Evolutionary conservation across 2,888 invertebrate species (phyloP).

Genomic region (Euphydryas editha): DNA sequence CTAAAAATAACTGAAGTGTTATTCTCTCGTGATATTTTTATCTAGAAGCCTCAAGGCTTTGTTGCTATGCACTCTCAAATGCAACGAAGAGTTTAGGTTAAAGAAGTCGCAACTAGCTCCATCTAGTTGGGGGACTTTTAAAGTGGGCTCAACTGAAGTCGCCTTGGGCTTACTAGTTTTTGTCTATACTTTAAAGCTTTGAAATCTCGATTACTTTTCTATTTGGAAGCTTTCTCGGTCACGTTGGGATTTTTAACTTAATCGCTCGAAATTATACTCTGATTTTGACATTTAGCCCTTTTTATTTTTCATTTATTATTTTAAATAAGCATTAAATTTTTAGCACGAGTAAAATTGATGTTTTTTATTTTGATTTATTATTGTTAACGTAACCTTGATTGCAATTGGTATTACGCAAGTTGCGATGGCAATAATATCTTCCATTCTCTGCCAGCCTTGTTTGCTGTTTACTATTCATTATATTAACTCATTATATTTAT

Average conservation of each 20-base stretch:
- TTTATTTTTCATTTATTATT: neutral
- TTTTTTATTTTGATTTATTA: conserved; percentile 18
- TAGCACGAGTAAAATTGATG: neutral
- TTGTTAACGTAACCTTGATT: conserved; percentile 37
- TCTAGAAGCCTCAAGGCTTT: conserved; percentile 27
- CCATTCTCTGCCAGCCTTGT: conserved; percentile 32
- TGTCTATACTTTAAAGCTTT: conserved; percentile 26
- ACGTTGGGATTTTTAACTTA: conserved; percentile 10
- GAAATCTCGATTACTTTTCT: conserved; percentile 23
- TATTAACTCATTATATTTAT: conserved; percentile 20
- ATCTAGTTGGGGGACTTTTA: conserved; percentile 36
- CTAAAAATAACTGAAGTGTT: conserved; percentile 17
- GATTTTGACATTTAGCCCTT: neutral
- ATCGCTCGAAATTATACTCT: neutral
- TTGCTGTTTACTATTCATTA: conserved; percentile 25
- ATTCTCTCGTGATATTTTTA: conserved; percentile 31
- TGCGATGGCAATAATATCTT: conserved; percentile 33
- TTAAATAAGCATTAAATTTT: neutral
- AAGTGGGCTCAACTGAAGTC: conserved; percentile 39
- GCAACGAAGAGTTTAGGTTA: conserved; percentile 34
- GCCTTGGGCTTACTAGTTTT: conserved; percentile 35
- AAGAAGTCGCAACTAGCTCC: conserved; percentile 40
- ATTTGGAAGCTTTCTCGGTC: conserved; percentile 19
- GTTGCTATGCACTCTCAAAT: conserved; percentile 37
- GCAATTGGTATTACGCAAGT: conserved; percentile 30